Conservation (phyloP, 2,888 invertebrate genomes). For the Melolontha melolontha region DNA sequence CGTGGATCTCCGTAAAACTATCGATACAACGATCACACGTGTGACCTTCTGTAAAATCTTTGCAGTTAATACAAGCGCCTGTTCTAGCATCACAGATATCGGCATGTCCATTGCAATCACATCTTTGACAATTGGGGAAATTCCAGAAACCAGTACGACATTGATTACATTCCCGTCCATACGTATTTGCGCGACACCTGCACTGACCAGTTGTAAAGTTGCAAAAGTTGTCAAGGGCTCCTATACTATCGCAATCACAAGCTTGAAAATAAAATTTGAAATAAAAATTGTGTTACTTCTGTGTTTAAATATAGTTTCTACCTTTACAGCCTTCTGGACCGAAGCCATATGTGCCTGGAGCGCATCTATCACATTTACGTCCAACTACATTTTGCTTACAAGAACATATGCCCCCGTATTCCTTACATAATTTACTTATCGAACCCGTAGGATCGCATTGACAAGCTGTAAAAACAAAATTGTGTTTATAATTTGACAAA, state of each 20-base stretch:
- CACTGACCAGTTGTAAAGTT: conserved; percentile 92
- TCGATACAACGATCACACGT: conserved; percentile 91
- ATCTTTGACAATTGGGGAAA: conserved; percentile 95
- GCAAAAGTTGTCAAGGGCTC: conserved; percentile 94
- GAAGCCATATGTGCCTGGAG: conserved; percentile 94
- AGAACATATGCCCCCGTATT: conserved; percentile 87
- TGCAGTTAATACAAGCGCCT: conserved; percentile 90
- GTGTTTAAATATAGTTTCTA: conserved; percentile 53
- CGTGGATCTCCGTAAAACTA: conserved; percentile 96
- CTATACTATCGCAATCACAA: conserved; percentile 96
- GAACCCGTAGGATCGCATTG: conserved; percentile 97
- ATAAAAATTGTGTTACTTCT: neutral
- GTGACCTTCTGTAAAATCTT: conserved; percentile 88
- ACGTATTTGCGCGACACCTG: conserved; percentile 91
- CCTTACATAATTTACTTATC: conserved; percentile 86
- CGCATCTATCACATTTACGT: conserved; percentile 90
- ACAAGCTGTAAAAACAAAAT: conserved; percentile 72
- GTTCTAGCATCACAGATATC: conserved; percentile 91
- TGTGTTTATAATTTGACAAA: neutral
- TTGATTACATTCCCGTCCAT: conserved; percentile 94
- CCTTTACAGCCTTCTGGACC: conserved; percentile 93
- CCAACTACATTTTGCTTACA: conserved; percentile 95
- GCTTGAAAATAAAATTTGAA: conserved; percentile 64
- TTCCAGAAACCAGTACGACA: conserved; percentile 98
- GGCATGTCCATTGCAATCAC: conserved; percentile 97